Evolutionary conservation across 1,140 invertebrate species (phyloP).

Genomic region (Bombus superbus): DNA sequence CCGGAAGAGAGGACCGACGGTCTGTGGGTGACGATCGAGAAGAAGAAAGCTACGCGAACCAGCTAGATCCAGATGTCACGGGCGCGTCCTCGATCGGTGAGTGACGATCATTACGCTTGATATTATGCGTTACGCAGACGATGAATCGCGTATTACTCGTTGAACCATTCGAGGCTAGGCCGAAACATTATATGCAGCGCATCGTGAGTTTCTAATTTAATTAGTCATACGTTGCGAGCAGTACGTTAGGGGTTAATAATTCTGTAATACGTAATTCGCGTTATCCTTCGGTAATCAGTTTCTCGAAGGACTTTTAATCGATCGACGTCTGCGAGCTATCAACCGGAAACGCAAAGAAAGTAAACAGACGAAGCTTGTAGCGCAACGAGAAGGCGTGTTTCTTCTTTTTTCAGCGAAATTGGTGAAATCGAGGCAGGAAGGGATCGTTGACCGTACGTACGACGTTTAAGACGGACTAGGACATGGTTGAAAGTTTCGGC

Average conservation of each 20-base stretch:
- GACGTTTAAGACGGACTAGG: conserved; percentile 51
- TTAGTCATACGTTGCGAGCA: background rate
- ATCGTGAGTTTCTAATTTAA: background rate
- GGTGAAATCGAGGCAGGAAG: conserved; percentile 61
- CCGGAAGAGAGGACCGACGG: background rate
- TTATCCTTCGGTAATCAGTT: background rate
- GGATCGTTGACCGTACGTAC: conserved; percentile 58
- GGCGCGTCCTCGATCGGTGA: conserved; percentile 56
- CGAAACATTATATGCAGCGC: too few species aligned
- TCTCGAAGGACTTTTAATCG: background rate
- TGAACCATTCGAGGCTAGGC: background rate
- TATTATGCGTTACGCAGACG: background rate
- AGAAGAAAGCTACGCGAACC: background rate
- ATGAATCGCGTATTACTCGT: too few species aligned
- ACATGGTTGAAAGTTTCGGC: conserved; percentile 59
- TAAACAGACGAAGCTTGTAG: background rate
- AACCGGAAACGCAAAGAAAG: background rate
- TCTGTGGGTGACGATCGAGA: background rate
- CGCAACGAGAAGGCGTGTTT: background rate
- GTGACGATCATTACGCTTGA: conserved; percentile 10
- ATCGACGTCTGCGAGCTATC: background rate
- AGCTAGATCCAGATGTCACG: conserved; percentile 59
- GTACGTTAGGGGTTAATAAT: background rate
- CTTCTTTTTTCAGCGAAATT: conserved; percentile 53
- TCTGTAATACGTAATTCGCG: background rate